Evolutionary conservation across 92 coral and sea anemone species (phyloP).

Genomic region (Zoanthus sociatus): DNA sequence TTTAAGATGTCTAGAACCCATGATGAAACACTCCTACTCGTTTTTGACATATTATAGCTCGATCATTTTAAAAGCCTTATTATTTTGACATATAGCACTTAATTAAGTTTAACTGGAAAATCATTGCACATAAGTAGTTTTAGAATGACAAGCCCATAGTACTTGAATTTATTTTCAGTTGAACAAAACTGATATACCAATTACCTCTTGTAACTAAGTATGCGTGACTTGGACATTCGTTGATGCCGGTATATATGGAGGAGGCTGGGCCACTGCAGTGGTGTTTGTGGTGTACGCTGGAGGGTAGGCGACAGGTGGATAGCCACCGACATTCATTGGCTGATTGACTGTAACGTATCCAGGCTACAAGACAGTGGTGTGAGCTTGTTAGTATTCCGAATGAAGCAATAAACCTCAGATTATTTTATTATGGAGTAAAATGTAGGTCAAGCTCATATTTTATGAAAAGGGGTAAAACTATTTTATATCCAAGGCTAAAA

Average conservation of each 20-base stretch:
- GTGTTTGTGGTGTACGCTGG: constrained; percentile 11
- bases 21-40: too few relatives aligned
- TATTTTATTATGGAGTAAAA: too few relatives aligned
- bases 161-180: too few relatives aligned
- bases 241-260: not conserved
- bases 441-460: too few relatives aligned
- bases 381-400: not conserved
- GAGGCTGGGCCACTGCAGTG: constrained; percentile 16
- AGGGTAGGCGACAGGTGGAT: constrained; percentile 1
- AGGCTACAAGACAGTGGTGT: constrained; percentile 22
- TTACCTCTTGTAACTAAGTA: not conserved
- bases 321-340: constrained; percentile 8
- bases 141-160: too few relatives aligned
- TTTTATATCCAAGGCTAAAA: not conserved
- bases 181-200: not conserved
- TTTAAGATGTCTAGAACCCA: too few relatives aligned
- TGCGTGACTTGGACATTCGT: constrained; percentile 12
- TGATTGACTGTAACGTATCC: constrained; percentile 22
- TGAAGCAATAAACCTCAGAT: too few relatives aligned
- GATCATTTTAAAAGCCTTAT: too few relatives aligned
- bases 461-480: not conserved
- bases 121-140: too few relatives aligned
- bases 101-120: too few relatives aligned
- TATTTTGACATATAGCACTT: too few relatives aligned
- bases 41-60: too few relatives aligned